Conservation (phyloP, 2,113 vertebrate genomes). For the Apus apus region DNA sequence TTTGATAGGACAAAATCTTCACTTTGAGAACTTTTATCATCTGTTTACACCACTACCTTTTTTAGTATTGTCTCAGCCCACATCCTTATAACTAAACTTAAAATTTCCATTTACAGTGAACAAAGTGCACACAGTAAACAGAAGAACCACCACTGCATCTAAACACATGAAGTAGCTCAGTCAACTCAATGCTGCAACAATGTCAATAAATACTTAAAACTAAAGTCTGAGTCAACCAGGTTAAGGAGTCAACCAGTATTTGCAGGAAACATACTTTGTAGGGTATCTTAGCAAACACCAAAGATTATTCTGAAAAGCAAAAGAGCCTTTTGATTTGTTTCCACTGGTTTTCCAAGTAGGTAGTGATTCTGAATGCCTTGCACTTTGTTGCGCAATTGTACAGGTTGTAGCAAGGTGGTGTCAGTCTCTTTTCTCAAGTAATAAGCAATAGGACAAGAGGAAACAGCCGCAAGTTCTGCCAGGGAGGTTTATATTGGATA, state of each 20-base stretch:
- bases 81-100: neutral
- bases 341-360: neutral
- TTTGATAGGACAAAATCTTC: neutral
- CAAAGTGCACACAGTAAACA: neutral
- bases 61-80: neutral
- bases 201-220: neutral
- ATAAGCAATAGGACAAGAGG: neutral
- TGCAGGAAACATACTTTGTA: neutral
- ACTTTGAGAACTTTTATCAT: neutral
- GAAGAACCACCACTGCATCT: neutral
- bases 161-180: neutral
- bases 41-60: neutral
- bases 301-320: neutral
- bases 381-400: rapidly evolving
- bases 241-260: rapidly evolving
- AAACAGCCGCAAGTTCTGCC: neutral
- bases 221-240: neutral
- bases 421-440: neutral
- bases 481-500: neutral
- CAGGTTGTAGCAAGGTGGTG: rapidly evolving
- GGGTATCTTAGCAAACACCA: neutral
- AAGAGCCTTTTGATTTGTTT: neutral
- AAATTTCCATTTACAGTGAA: neutral
- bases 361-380: neutral
- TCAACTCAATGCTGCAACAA: neutral